Evolutionary conservation across 1,140 invertebrate genomes (phyloP), one percentile per base, ranked within the genome.

Genomic region (Neodiprion fabricii): DNA sequence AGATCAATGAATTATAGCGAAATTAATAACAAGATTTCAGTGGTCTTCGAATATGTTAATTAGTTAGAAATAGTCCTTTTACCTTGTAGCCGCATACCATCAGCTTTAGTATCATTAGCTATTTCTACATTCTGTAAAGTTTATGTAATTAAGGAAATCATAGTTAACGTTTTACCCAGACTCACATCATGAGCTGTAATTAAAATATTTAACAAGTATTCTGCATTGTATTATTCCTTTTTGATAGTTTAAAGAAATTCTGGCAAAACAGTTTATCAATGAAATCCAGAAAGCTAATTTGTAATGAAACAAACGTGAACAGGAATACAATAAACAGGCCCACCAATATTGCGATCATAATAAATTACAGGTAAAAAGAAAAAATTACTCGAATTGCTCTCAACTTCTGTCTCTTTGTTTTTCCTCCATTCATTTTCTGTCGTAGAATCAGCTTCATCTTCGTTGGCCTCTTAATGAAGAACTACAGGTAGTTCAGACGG

Each of bases 111-210:
- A 7, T 77, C 75, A 7, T 79, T 75, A 28, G 75, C 21, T 76
- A 77, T 80, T 78, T 79, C 72, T 85, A 83, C 11, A 81, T 79
- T 71, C 1, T 94, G 81, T 4, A 96, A 90, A 48, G 70, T 75
- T 1, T 72, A 67, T 10, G 87, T 70, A 9, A 88, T 77, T 5
- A 98, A 85, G 0, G 96, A 92, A 75, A 99, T 96, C 93, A 98
- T 97, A 0, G 95, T 96, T 7, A 99, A 85, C 0, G 97, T 99
- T 87, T 99, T 98, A 0, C 96, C 96, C 0, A 96, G 86, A 48
- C 97, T 97, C 97, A 99, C 98, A 84, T 98, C 97, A 89, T 98
- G 97, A 71, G 96, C 96, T 92, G 80, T 74, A 84, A 84, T 65
- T 77, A 80, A 69, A 21, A 21, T 21, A 21, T 21, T 21, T 21